Percentiles rank a stretch among this genome's conserved stretches.
Conservation (phyloP, 2,888 invertebrate species). For the Hetaerina titia region DNA sequence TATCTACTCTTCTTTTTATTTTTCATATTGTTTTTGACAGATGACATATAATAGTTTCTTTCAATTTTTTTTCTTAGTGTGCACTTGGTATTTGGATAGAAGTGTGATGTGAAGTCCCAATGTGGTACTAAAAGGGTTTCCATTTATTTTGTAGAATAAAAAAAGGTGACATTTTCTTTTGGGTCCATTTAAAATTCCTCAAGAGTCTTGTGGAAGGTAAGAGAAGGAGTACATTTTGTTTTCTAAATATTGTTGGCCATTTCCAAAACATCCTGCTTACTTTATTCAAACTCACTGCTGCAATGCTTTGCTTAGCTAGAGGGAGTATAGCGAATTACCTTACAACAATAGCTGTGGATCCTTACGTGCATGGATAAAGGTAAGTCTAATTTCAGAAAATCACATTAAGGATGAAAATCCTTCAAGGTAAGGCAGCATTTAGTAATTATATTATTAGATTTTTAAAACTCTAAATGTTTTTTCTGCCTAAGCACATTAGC, state of each 20-base stretch:
- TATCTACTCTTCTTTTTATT: too few species aligned
- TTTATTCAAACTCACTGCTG: not conserved
- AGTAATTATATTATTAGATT: not conserved
- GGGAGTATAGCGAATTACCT: not conserved
- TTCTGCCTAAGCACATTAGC: not conserved
- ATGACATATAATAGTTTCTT: too few species aligned
- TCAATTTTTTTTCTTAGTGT: too few species aligned
- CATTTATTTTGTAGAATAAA: not conserved
- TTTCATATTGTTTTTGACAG: too few species aligned
- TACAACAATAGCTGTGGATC: not conserved
- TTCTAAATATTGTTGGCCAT: not conserved
- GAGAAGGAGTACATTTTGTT: not conserved
- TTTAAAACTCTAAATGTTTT: not conserved
- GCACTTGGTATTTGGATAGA: too few species aligned
- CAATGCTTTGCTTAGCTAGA: conserved; percentile 18
- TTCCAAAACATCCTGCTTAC: not conserved
- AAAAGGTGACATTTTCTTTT: not conserved
- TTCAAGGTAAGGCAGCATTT: not conserved
- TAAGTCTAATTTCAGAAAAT: not conserved
- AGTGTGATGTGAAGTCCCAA: not conserved
- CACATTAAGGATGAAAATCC: not conserved
- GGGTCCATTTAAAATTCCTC: not conserved
- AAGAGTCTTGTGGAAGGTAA: not conserved
- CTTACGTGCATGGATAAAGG: not conserved
- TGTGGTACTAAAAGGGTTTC: conserved; percentile 17